Evolutionary conservation across 2,888 invertebrate genomes (phyloP).

Genomic region (Cheiracanthium punctorium): DNA sequence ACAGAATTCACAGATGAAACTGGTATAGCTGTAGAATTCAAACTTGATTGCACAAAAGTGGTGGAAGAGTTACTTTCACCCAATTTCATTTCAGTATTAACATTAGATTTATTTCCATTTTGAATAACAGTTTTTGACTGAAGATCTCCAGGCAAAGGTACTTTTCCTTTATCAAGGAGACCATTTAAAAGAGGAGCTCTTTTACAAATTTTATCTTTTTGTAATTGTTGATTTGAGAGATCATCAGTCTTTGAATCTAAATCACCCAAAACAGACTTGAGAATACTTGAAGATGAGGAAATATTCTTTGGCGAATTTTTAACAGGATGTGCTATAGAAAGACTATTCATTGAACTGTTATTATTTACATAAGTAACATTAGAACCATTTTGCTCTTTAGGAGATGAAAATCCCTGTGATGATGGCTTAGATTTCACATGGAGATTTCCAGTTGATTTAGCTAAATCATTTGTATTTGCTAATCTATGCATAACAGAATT

Average conservation of each 20-base stretch:
- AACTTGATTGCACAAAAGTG: constrained; percentile 45
- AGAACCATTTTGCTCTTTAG: constrained; percentile 58
- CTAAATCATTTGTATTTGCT: constrained; percentile 28
- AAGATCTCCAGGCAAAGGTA: constrained; percentile 38
- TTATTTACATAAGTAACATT: constrained; percentile 47
- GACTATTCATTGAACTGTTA: constrained; percentile 12
- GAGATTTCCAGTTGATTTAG: constrained; percentile 35
- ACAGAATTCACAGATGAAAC: constrained; percentile 39
- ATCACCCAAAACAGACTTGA: constrained; percentile 61
- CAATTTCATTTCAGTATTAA: constrained; percentile 22
- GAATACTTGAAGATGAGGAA: constrained; percentile 31
- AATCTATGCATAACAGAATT: constrained; percentile 35
- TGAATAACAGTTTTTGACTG: constrained; percentile 36
- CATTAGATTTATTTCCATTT: constrained; percentile 44
- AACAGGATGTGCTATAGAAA: constrained; percentile 24
- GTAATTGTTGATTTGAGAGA: constrained; percentile 32
- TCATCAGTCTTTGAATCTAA: constrained; percentile 32
- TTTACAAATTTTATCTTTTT: constrained; percentile 69
- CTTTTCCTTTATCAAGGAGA: constrained; percentile 72
- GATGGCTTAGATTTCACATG: constrained; percentile 46
- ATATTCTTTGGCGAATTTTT: constrained; percentile 36
- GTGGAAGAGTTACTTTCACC: constrained; percentile 44
- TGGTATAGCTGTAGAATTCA: constrained; percentile 22
- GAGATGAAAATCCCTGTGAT: constrained; percentile 30
- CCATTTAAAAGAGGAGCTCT: constrained; percentile 73